Evolutionary conservation across 2,888 invertebrate species (phyloP).

Genomic region (Priapulus caudatus): DNA sequence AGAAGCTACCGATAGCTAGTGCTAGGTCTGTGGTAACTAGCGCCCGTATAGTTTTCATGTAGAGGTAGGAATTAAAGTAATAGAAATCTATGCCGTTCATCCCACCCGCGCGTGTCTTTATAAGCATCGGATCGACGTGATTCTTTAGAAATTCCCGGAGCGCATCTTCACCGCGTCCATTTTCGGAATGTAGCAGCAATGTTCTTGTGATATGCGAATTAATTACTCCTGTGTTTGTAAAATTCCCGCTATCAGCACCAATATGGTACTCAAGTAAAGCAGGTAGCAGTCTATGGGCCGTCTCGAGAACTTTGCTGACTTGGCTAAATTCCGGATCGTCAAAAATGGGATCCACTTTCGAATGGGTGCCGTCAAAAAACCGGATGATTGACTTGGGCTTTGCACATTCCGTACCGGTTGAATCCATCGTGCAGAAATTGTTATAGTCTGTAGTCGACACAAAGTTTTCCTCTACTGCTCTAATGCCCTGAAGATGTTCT

Average conservation of each 20-base stretch:
- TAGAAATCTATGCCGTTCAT: conserved; percentile 4
- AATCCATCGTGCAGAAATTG: conserved; percentile 8
- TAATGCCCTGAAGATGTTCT: conserved; percentile 6
- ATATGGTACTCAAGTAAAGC: neutral
- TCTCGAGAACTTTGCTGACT: conserved; percentile 21
- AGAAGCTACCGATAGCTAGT: conserved; percentile 22
- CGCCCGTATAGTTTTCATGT: conserved; percentile 10
- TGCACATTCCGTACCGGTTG: neutral
- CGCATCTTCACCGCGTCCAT: conserved; percentile 11
- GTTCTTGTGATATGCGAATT: neutral
- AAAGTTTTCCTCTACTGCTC: conserved; percentile 10
- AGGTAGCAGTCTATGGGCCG: conserved; percentile 17
- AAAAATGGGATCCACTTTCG: conserved; percentile 21
- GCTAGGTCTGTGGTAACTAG: conserved; percentile 19
- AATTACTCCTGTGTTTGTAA: no score
- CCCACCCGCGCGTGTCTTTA: neutral
- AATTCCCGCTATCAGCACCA: neutral
- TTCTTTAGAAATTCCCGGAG: conserved; percentile 5
- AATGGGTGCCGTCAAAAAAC: conserved; percentile 26
- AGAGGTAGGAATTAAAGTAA: conserved; percentile 13
- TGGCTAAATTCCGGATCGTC: conserved; percentile 24
- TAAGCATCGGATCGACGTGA: neutral
- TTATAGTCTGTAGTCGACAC: conserved; percentile 4
- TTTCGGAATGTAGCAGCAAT: neutral
- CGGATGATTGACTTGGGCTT: conserved; percentile 10